These are phyloP conservation scores for Phrynosoma platyrhinos DNA, from an alignment of 2,113 vertebrate genomes.

Conservation along the genomic window DNA sequence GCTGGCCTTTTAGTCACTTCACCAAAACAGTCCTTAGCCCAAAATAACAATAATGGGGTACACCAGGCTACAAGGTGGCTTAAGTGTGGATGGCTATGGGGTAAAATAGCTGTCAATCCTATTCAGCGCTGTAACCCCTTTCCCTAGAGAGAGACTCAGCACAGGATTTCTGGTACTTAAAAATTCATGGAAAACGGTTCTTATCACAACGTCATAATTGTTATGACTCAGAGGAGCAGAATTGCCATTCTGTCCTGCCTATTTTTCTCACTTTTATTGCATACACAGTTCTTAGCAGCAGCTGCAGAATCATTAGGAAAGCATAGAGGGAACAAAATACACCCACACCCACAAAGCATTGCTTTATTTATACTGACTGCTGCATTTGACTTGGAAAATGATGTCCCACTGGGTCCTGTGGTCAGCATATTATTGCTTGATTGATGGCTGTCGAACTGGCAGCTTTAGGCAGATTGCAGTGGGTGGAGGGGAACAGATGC, in stretches of 20 bases:
- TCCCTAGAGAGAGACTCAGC: slow-evolving; percentile 69
- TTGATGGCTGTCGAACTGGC: slow-evolving; percentile 89
- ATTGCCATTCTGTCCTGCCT: slow-evolving; percentile 79
- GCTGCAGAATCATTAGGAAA: slow-evolving; percentile 74
- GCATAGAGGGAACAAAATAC: background rate
- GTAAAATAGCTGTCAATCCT: slow-evolving; percentile 71
- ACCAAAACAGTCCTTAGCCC: background rate
- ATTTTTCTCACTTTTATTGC: slow-evolving; percentile 78
- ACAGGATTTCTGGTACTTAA: slow-evolving; percentile 78
- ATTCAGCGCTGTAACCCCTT: slow-evolving; percentile 64
- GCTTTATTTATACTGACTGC: slow-evolving; percentile 85
- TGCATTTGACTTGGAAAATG: slow-evolving; percentile 84
- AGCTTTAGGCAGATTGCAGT: slow-evolving; percentile 81
- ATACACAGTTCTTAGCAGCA: slow-evolving; percentile 79
- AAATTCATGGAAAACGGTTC: slow-evolving; percentile 81
- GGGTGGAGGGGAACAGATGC: slow-evolving; percentile 87
- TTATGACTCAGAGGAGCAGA: slow-evolving; percentile 81
- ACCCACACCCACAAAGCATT: slow-evolving; percentile 46
- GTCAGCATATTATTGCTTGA: slow-evolving; percentile 84
- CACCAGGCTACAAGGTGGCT: slow-evolving; percentile 37
- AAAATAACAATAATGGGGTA: background rate
- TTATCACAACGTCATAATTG: slow-evolving; percentile 80
- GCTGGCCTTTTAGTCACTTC: background rate
- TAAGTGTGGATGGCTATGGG: slow-evolving; percentile 49
- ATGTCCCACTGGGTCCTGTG: slow-evolving; percentile 83